Evolutionary conservation across 2,113 vertebrate species (phyloP).

Genomic region (Morone saxatilis): DNA sequence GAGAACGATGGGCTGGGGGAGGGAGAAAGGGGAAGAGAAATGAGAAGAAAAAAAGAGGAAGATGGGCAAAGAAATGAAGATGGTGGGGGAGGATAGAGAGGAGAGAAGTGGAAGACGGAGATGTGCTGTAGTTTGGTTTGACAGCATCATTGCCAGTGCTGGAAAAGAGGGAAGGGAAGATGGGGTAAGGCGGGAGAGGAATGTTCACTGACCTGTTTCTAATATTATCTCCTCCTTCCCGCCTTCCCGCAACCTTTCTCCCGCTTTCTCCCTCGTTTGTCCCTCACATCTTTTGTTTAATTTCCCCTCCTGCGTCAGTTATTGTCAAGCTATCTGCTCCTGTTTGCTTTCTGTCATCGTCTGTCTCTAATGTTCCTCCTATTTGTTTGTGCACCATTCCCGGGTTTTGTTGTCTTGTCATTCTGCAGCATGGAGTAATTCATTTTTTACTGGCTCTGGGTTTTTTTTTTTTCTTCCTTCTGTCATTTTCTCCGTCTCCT

Average conservation of each 20-base stretch:
- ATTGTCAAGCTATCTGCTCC: constrained; percentile 38
- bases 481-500: constrained; percentile 35
- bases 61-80: constrained; percentile 21
- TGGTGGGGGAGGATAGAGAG: not conserved
- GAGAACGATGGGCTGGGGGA: not conserved
- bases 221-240: constrained; percentile 52
- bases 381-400: constrained; percentile 33
- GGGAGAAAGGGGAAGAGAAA: not conserved
- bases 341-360: constrained; percentile 18
- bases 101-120: constrained; percentile 29
- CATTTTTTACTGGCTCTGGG: constrained; percentile 23
- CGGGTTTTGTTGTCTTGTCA: constrained; percentile 31
- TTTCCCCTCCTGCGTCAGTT: constrained; percentile 39
- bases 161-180: not conserved
- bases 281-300: constrained; percentile 47
- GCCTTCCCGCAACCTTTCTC: constrained; percentile 35
- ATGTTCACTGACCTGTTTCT: constrained; percentile 71
- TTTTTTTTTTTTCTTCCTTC: not conserved
- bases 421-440: constrained; percentile 4
- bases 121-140: constrained; percentile 41
- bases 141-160: constrained; percentile 37
- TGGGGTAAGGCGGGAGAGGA: constrained; percentile 2
- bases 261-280: constrained; percentile 26
- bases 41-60: not conserved
- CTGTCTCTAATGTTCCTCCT: constrained; percentile 22